Conservation (phyloP, 2,797 vertebrate species). For the Sylvia borin region DNA sequence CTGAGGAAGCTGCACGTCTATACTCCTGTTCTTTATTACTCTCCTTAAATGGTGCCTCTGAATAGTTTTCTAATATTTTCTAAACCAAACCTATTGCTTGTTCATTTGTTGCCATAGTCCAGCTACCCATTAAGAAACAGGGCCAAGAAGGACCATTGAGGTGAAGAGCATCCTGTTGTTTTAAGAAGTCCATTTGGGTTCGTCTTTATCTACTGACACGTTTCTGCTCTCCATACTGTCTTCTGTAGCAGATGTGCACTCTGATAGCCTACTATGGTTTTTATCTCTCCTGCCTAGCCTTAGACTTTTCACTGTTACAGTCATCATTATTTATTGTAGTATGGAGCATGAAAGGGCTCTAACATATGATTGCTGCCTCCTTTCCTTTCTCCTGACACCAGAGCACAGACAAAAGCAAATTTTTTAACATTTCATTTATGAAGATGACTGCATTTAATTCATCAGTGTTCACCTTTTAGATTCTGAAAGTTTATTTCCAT, state of each 20-base stretch:
- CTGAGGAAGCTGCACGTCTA: not conserved
- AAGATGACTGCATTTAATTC: not conserved
- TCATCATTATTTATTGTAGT: not conserved
- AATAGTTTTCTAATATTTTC: conserved; percentile 2
- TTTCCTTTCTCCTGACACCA: not conserved
- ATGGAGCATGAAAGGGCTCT: not conserved
- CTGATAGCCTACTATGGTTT: not conserved
- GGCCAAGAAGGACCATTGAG: not conserved
- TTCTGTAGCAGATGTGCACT: not conserved
- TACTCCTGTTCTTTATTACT: not conserved
- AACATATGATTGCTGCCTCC: not conserved
- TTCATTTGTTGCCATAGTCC: not conserved
- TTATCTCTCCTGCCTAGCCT: not conserved
- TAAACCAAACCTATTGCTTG: not conserved
- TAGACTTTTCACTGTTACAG: not conserved
- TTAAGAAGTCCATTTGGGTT: not conserved
- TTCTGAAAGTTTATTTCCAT: conserved; percentile 34
- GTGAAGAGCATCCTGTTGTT: not conserved
- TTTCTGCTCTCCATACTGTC: not conserved
- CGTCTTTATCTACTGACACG: not conserved
- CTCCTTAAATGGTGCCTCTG: not conserved
- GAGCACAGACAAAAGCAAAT: not conserved
- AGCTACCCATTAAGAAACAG: not conserved
- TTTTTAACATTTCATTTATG: not conserved
- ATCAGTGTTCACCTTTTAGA: not conserved